Evolutionary conservation across 2,888 invertebrate genomes (phyloP).

Genomic region (Neoaliturus tenellus): DNA sequence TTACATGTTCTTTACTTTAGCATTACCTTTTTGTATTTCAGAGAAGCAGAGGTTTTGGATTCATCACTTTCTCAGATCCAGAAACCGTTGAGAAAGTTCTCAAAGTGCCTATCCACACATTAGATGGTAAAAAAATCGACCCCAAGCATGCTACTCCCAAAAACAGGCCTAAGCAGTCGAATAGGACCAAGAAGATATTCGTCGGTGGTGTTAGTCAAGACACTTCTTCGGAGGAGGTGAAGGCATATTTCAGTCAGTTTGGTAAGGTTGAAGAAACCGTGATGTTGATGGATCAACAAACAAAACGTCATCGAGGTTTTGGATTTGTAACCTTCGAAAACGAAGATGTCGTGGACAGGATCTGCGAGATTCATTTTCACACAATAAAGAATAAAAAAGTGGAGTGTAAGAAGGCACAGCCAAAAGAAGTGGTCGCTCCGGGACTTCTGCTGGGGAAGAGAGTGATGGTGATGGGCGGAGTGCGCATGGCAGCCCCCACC

Average conservation of each 20-base stretch:
- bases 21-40: slow-evolving; percentile 73
- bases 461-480: slow-evolving; percentile 81
- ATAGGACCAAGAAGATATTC: slow-evolving; percentile 94
- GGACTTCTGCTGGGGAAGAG: slow-evolving; percentile 81
- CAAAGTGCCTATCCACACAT: slow-evolving; percentile 91
- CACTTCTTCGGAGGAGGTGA: slow-evolving; percentile 93
- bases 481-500: slow-evolving; percentile 77
- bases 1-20: too few species aligned
- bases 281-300: slow-evolving; percentile 96
- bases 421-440: slow-evolving; percentile 90
- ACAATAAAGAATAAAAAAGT: slow-evolving; percentile 94
- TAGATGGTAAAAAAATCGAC: slow-evolving; percentile 96
- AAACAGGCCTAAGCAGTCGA: slow-evolving; percentile 89
- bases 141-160: slow-evolving; percentile 96
- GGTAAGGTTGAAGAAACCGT: slow-evolving; percentile 93
- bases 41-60: slow-evolving; percentile 96
- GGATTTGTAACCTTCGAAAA: slow-evolving; percentile 95
- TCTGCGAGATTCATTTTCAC: slow-evolving; percentile 96
- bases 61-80: slow-evolving; percentile 95
- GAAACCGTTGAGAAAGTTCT: slow-evolving; percentile 94
- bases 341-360: slow-evolving; percentile 93
- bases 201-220: slow-evolving; percentile 95
- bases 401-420: slow-evolving; percentile 95
- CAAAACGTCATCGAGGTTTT: slow-evolving; percentile 93
- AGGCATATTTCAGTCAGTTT: slow-evolving; percentile 93